phyloP scores from a whole-genome alignment of 2,797 vertebrate species.

The Aeoliscus strigatus region DNA sequence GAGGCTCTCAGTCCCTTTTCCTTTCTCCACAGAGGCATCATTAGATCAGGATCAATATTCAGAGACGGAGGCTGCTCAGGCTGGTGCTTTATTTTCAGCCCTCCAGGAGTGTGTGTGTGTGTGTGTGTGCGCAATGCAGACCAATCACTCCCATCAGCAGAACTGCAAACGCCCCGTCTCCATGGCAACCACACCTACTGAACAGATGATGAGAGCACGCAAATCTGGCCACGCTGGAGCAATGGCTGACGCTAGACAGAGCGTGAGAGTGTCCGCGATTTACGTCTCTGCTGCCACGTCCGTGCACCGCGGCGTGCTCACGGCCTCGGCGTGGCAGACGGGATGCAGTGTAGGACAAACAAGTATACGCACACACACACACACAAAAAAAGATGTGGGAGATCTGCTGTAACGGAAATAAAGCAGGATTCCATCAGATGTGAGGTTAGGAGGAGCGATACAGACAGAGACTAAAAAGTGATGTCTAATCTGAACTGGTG shows the following conservation, averaged over 20 bases:
- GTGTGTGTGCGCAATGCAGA: slow-evolving; percentile 31
- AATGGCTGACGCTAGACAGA: slow-evolving; percentile 65
- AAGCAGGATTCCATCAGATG: not conserved
- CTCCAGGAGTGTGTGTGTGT: slow-evolving; percentile 15
- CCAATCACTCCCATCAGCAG: slow-evolving; percentile 57
- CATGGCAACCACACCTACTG: slow-evolving; percentile 69
- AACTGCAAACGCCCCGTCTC: slow-evolving; percentile 50
- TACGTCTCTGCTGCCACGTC: slow-evolving; percentile 30
- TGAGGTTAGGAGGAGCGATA: not conserved
- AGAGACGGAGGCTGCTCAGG: slow-evolving; percentile 42
- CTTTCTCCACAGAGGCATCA: slow-evolving; percentile 52
- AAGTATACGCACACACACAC: too few relatives aligned
- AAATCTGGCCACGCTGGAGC: slow-evolving; percentile 75
- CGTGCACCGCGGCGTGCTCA: slow-evolving; percentile 26
- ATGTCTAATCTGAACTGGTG: too few relatives aligned
- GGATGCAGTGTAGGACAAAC: slow-evolving; percentile 48
- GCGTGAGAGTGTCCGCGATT: slow-evolving; percentile 59
- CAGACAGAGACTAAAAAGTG: not conserved
- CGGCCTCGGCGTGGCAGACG: slow-evolving; percentile 20
- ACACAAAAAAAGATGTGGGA: slow-evolving; percentile 3
- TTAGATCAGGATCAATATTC: slow-evolving; percentile 69
- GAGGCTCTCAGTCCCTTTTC: slow-evolving; percentile 27
- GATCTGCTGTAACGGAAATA: not conserved
- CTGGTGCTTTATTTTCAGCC: slow-evolving; percentile 70
- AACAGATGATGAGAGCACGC: slow-evolving; percentile 61